phyloP scores from a whole-genome alignment of 2,113 vertebrate genomes.

The Porphyrio hochstetteri region DNA sequence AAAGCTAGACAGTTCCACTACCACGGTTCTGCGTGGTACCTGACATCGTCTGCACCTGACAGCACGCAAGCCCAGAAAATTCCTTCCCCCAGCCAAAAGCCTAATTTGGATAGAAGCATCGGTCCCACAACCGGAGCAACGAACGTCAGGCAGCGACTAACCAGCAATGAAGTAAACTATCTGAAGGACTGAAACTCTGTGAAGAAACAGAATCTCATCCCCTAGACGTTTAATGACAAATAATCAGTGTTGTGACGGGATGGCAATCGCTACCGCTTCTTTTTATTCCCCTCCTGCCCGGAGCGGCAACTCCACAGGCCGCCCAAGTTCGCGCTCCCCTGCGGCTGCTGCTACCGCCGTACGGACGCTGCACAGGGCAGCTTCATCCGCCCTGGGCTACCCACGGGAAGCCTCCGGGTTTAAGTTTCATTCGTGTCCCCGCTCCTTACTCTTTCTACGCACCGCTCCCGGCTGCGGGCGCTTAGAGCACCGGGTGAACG shows the following conservation, averaged over 20 bases:
- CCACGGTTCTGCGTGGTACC: fast-evolving
- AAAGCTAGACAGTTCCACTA: neutral
- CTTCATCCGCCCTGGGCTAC: too few relatives aligned
- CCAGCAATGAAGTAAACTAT: neutral
- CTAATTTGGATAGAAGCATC: neutral
- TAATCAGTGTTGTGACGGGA: neutral
- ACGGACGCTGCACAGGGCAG: fast-evolving
- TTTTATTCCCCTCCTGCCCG: too few relatives aligned
- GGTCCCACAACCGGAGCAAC: neutral
- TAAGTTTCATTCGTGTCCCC: neutral
- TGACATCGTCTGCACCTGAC: neutral
- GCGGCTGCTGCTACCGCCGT: fast-evolving
- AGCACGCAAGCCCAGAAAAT: fast-evolving
- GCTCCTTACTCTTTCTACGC: too few relatives aligned
- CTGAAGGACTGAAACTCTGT: fast-evolving
- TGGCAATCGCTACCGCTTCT: too few relatives aligned
- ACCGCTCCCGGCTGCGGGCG: fast-evolving
- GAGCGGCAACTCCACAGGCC: fast-evolving
- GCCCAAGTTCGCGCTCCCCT: fast-evolving
- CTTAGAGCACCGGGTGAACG: neutral
- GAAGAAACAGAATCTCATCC: neutral
- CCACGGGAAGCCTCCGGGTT: fast-evolving
- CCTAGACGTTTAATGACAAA: neutral
- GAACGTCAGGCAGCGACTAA: neutral
- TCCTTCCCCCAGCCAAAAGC: neutral